phyloP scores from a whole-genome alignment of 2,888 invertebrate genomes.

The Carterocephalus palaemon region DNA sequence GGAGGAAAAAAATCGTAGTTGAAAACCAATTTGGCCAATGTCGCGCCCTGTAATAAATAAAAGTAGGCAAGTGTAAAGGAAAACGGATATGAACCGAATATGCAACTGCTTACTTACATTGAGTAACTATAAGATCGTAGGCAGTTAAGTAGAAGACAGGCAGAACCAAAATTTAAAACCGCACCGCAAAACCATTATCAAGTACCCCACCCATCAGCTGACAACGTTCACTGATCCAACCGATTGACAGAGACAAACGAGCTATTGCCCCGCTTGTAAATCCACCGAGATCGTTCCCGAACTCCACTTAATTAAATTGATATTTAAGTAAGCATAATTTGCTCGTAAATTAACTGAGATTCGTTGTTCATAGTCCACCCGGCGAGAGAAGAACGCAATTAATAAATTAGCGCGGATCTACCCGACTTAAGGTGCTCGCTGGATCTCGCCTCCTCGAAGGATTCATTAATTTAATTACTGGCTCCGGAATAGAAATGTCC shows the following conservation, averaged over 20 bases:
- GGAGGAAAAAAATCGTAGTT: not conserved
- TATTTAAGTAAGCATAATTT: conserved; percentile 79
- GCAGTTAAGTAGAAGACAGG: too few relatives aligned
- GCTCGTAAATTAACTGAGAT: conserved; percentile 77
- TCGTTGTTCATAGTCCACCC: conserved; percentile 68
- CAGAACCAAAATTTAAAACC: too few relatives aligned
- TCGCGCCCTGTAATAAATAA: too few relatives aligned
- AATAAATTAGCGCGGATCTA: conserved; percentile 74
- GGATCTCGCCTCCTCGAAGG: conserved; percentile 47
- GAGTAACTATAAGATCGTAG: too few relatives aligned
- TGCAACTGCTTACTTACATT: too few relatives aligned
- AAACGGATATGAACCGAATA: too few relatives aligned
- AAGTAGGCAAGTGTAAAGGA: too few relatives aligned
- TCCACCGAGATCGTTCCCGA: conserved; percentile 60
- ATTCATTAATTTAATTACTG: conserved; percentile 72
- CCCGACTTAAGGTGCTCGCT: conserved; percentile 66
- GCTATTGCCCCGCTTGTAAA: conserved; percentile 46
- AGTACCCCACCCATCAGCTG: conserved; percentile 8
- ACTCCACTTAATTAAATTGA: conserved; percentile 78
- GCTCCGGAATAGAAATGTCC: conserved; percentile 34
- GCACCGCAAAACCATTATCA: not conserved
- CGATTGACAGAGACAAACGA: conserved; percentile 69
- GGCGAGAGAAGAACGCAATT: conserved; percentile 68
- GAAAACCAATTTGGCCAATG: too few relatives aligned
- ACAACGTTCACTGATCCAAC: conserved; percentile 34